These are phyloP conservation scores for Macroramphosus scolopax DNA, from an alignment of 2,797 vertebrate genomes.

Conservation along the genomic window DNA sequence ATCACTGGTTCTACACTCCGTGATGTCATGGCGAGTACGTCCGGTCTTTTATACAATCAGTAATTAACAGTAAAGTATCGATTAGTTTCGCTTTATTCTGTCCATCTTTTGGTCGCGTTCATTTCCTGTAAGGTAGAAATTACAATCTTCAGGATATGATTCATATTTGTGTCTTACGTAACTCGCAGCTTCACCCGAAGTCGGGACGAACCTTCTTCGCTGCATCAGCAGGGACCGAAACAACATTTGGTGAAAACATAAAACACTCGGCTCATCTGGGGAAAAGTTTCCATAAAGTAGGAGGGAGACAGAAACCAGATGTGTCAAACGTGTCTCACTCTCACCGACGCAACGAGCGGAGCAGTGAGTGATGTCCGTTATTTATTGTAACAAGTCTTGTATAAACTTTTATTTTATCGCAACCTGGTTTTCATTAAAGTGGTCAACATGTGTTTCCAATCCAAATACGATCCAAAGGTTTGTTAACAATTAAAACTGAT, in stretches of 20 bases:
- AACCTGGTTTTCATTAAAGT: not conserved
- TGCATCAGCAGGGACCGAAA: conserved; percentile 39
- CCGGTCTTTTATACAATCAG: too few species aligned
- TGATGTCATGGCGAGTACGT: too few species aligned
- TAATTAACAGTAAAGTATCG: too few species aligned
- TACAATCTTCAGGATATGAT: not conserved
- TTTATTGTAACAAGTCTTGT: not conserved
- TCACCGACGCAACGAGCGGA: not conserved
- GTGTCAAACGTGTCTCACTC: conserved; percentile 25
- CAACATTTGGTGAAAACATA: conserved; percentile 32
- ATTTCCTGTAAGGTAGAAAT: not conserved
- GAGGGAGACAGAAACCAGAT: conserved; percentile 53
- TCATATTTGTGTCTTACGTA: not conserved
- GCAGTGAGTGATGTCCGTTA: conserved; percentile 4
- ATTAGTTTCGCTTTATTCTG: too few species aligned
- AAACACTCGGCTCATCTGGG: conserved; percentile 23
- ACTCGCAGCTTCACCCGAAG: not conserved
- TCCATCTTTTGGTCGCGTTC: too few species aligned
- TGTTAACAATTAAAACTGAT: too few species aligned
- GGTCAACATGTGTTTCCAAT: not conserved
- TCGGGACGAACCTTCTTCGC: conserved; percentile 16
- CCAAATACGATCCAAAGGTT: not conserved
- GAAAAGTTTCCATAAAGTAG: conserved; percentile 32
- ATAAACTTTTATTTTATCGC: not conserved
- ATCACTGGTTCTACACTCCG: too few species aligned